A percentile compares a stretch with the other conserved stretches of the same genome.
Evolutionary conservation across 2,797 vertebrate genomes (phyloP).

Genomic region (Chaetophractus vellerosus): DNA sequence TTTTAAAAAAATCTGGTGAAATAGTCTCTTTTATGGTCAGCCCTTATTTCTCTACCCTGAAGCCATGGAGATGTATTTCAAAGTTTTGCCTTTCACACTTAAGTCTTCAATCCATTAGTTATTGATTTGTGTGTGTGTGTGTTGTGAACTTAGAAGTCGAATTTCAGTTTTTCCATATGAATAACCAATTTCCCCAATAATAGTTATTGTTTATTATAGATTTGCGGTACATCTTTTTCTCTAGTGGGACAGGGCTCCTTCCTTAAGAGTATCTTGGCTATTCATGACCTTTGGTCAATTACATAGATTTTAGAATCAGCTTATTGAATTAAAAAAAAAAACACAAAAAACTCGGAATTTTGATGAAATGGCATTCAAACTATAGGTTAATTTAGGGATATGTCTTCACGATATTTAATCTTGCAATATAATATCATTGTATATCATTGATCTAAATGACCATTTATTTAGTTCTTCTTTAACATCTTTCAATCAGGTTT

Average conservation of each 20-base stretch:
- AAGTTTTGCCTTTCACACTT: slow-evolving; percentile 39
- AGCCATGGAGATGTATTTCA: slow-evolving; percentile 33
- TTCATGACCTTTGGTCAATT: not conserved
- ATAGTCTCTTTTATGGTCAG: slow-evolving; percentile 41
- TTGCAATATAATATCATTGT: not conserved
- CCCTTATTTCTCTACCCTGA: not conserved
- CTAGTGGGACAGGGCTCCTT: not conserved
- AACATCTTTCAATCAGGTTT: not conserved
- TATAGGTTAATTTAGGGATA: not conserved
- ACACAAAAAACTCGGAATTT: no score
- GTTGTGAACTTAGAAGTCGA: slow-evolving; percentile 6
- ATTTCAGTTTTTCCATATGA: slow-evolving; percentile 42
- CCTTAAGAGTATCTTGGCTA: not conserved
- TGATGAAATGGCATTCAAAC: slow-evolving; percentile 1
- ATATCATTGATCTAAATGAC: not conserved
- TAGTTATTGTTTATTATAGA: slow-evolving; percentile 20
- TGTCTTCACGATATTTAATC: not conserved
- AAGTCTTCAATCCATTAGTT: slow-evolving; percentile 27
- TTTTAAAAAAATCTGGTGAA: slow-evolving; percentile 17
- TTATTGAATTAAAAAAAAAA: no score
- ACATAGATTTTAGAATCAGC: not conserved
- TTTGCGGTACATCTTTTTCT: slow-evolving; percentile 33
- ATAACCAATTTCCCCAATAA: slow-evolving; percentile 31
- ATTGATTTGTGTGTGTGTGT: slow-evolving; percentile 17
- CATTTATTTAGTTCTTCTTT: slow-evolving; percentile 41